phyloP scores from a whole-genome alignment of 2,888 invertebrate genomes.

The Seira musarum region DNA sequence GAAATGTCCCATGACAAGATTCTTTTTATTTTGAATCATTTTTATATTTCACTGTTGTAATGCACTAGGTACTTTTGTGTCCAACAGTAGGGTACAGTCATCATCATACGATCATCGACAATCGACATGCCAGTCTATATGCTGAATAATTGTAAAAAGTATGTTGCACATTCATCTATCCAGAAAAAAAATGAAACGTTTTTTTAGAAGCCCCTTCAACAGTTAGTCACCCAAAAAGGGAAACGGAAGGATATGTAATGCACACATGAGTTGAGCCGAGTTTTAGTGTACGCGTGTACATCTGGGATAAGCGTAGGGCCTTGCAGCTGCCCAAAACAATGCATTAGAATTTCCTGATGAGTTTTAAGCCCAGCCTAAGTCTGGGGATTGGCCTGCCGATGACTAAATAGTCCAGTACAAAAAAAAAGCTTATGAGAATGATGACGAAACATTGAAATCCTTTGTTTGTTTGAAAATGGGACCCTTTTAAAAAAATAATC shows the following conservation, averaged over 20 bases:
- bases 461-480: conserved; percentile 29
- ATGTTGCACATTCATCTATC: conserved; percentile 12
- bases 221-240: conserved; percentile 52
- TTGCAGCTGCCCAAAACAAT: conserved; percentile 48
- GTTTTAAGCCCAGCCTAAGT: conserved; percentile 27
- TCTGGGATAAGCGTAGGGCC: conserved; percentile 26
- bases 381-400: conserved; percentile 23
- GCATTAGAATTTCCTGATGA: conserved; percentile 41
- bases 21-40: conserved; percentile 31
- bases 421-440: neutral
- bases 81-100: conserved; percentile 33
- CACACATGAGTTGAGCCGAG: conserved; percentile 33
- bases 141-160: conserved; percentile 4
- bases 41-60: conserved; percentile 28
- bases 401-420: conserved; percentile 51
- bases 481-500: conserved; percentile 32
- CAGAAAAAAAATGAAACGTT: conserved; percentile 13
- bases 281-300: conserved; percentile 27
- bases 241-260: conserved; percentile 57
- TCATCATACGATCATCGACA: conserved; percentile 13
- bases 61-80: neutral
- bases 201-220: conserved; percentile 50
- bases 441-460: conserved; percentile 26
- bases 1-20: conserved; percentile 47
- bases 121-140: too few species aligned